Conservation (phyloP, 2,888 invertebrate species). For the Catocala sponsa region DNA sequence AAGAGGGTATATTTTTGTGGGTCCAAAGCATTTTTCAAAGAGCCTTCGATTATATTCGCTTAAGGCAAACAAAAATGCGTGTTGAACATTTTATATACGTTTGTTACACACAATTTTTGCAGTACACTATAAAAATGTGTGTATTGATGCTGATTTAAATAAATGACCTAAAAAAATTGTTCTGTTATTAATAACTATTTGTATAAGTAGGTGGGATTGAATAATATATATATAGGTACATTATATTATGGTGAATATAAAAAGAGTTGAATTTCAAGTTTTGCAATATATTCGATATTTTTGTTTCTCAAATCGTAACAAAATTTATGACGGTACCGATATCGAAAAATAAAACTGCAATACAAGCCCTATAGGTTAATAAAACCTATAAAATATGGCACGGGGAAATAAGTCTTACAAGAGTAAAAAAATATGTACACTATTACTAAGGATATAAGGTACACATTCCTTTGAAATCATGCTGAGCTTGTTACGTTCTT, state of each 20-base stretch:
- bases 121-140: constrained; percentile 85
- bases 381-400: constrained; percentile 62
- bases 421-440: constrained; percentile 32
- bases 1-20: constrained; percentile 7
- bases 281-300: background rate
- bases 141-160: constrained; percentile 51
- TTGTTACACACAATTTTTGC: constrained; percentile 84
- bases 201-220: constrained; percentile 13
- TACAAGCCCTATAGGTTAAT: constrained; percentile 22
- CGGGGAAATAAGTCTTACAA: constrained; percentile 50
- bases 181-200: constrained; percentile 2
- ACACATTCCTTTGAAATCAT: constrained; percentile 67
- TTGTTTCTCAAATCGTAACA: constrained; percentile 15
- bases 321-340: constrained; percentile 18
- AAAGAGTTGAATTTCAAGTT: constrained; percentile 1
- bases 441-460: constrained; percentile 37
- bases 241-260: background rate
- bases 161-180: constrained; percentile 5
- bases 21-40: constrained; percentile 80
- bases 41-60: constrained; percentile 69
- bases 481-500: constrained; percentile 73
- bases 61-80: constrained; percentile 83
- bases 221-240: background rate
- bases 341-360: constrained; percentile 28
- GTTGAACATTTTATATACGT: constrained; percentile 53